phyloP scores from a whole-genome alignment of 2,113 vertebrate genomes.

The Ctenodactylus gundi region DNA sequence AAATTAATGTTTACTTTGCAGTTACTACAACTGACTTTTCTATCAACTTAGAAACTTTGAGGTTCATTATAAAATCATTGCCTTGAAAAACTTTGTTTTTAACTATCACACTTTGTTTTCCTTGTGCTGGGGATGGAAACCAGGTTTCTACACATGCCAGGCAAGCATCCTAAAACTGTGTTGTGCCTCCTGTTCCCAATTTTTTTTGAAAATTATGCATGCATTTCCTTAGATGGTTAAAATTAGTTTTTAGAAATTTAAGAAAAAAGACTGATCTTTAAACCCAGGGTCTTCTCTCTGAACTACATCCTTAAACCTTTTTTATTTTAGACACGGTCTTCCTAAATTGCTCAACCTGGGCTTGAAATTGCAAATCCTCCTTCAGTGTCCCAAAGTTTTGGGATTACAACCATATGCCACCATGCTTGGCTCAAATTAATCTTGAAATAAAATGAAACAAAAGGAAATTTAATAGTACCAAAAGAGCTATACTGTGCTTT shows the following conservation, averaged over 20 bases:
- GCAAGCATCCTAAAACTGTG: too few relatives aligned
- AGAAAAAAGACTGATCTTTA: too few relatives aligned
- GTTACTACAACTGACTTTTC: neutral
- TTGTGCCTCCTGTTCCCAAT: too few relatives aligned
- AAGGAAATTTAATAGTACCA: conserved; percentile 33
- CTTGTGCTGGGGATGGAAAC: neutral
- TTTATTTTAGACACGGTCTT: neutral
- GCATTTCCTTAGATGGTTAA: too few relatives aligned
- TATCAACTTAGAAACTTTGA: neutral
- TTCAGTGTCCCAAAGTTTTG: neutral
- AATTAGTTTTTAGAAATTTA: too few relatives aligned
- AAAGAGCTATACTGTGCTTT: neutral
- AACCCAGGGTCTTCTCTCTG: too few relatives aligned
- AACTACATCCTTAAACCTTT: neutral
- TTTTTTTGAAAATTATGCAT: too few relatives aligned
- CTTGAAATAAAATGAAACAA: conserved; percentile 36
- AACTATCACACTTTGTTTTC: neutral
- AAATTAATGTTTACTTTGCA: neutral
- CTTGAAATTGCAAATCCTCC: neutral
- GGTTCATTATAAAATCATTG: neutral
- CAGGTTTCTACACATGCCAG: neutral
- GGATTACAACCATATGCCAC: neutral
- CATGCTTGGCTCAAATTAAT: neutral
- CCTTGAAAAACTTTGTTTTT: conserved; percentile 26
- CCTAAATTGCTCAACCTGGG: neutral